These are phyloP conservation scores for Malacoraja senta DNA, from an alignment of 2,797 vertebrate genomes.

Conservation along the genomic window DNA sequence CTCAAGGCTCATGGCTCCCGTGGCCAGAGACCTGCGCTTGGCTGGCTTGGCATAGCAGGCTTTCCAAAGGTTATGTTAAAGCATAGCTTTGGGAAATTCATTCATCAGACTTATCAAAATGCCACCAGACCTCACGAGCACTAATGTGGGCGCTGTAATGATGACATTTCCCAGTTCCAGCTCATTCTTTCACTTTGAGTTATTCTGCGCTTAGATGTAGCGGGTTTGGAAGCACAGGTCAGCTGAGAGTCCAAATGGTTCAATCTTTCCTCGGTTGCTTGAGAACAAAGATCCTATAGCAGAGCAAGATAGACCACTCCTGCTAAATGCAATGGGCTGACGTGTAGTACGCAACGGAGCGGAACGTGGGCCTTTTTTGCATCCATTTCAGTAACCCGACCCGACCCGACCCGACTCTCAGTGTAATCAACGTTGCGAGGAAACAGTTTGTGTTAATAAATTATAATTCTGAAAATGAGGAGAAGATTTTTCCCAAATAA, in stretches of 20 bases:
- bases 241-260: background rate
- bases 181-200: background rate
- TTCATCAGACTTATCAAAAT: slow-evolving; percentile 31
- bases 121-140: background rate
- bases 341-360: no score
- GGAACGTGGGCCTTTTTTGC: no score
- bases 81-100: background rate
- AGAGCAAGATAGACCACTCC: no score
- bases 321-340: no score
- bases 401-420: no score
- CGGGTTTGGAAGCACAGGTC: background rate
- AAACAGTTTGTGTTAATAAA: no score
- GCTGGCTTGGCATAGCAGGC: background rate
- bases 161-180: background rate
- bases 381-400: no score
- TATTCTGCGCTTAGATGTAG: background rate
- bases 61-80: background rate
- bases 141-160: background rate
- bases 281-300: background rate
- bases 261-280: background rate
- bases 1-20: background rate
- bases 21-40: background rate
- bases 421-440: no score
- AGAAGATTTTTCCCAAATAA: no score
- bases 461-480: no score